Evolutionary conservation across 2,797 vertebrate species (phyloP), one percentile per base, ranked within the genome.

Genomic region (Cephalopachus bancanus): DNA sequence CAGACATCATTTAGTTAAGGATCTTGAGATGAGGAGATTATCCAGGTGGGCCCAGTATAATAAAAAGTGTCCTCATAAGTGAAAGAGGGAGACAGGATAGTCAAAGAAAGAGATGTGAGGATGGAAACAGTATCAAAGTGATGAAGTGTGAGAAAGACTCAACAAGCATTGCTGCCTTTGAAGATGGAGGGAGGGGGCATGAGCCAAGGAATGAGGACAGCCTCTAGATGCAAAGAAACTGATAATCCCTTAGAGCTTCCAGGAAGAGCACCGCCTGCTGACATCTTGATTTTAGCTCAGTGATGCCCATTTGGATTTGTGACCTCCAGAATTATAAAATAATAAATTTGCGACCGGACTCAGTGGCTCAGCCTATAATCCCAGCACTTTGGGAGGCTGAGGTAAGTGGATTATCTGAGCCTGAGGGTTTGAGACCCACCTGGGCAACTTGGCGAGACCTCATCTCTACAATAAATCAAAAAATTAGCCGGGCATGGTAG

Each of bases 261-360:
- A 74, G 64, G 79, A 90, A 67, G 89, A 83, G 95, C 24, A 57
- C 9, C 51, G 60, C 4, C 71, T 24, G 14, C 64, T 16, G 51
- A 75, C 28, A 62, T 20, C 76, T 92, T 74, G 44, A 62, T 57
- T 83, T 79, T 83, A 83, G 71, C 62, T 69, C n/a, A 95, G 37
- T 49, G 69, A 92, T 37, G 83, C 65, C n/a, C 49, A 37, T 69
- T 92, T 49, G 53, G 24, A 79, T 71, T 74, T 83, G 44, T 55
- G 60, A 87, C 10, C 19, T 88, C 76, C 20, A 80, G 16, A 83
- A 74, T 49, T 80, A 2, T 87, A 90, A 95, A 87, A 64, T 37
- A 51, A 62, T 67, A 93, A 83, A 26, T 74, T 91, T 33, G 17
- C 55, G 44, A 44, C 44, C 44, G 44, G 44, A 7, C 6, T 44